Conservation (phyloP, 2,113 vertebrate species). For the Austrofundulus limnaeus region DNA sequence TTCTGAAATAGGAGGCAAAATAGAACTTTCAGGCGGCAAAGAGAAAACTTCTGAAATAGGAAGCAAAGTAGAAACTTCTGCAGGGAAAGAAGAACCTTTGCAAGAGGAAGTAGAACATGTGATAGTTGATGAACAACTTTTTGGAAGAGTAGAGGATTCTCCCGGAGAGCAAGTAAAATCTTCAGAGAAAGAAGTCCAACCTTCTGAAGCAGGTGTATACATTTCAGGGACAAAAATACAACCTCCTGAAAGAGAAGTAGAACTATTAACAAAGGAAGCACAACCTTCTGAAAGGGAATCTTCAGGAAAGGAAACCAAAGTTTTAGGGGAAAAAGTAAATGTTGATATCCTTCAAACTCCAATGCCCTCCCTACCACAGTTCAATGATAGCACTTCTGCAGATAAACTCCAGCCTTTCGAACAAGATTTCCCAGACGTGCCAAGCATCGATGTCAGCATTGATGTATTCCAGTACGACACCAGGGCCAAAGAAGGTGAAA, state of each 20-base stretch:
- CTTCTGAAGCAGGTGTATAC: not conserved
- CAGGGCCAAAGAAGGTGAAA: constrained; percentile 33
- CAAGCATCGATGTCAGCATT: constrained; percentile 62
- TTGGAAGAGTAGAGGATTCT: not conserved
- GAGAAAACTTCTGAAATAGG: not conserved
- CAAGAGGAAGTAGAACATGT: not conserved
- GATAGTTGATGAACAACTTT: not conserved
- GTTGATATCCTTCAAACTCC: not conserved
- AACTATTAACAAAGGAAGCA: too few relatives aligned
- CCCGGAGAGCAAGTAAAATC: not conserved
- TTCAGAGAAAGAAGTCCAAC: not conserved
- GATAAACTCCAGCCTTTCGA: not conserved
- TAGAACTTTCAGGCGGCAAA: not conserved
- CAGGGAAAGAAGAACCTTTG: not conserved
- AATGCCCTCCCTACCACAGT: not conserved
- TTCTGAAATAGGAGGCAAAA: not conserved
- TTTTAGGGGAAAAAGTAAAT: not conserved
- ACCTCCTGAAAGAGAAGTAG: too few relatives aligned
- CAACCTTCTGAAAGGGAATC: not conserved
- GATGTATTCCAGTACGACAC: constrained; percentile 58
- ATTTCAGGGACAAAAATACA: not conserved
- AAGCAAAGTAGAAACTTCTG: not conserved
- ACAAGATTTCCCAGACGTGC: constrained; percentile 6
- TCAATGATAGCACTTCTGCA: not conserved
- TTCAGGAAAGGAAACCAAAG: not conserved